These are phyloP conservation scores for Podarcis siculus DNA, from an alignment of 2,797 vertebrate genomes.

Conservation along the genomic window DNA sequence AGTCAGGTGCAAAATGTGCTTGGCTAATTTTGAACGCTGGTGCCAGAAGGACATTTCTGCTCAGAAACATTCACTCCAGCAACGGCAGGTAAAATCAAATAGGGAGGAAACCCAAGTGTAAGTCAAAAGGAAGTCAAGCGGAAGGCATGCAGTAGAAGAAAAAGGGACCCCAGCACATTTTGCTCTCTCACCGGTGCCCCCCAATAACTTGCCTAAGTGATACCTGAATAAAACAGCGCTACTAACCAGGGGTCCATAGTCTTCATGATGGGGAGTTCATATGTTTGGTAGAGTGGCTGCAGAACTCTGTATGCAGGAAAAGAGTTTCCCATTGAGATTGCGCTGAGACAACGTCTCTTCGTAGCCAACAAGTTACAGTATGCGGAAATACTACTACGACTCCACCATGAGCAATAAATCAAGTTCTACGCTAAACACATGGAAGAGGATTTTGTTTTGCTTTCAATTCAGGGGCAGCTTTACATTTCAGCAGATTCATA, in stretches of 20 bases:
- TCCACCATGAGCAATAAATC: neutral
- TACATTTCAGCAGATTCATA: neutral
- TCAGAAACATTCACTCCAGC: neutral
- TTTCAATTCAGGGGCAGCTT: neutral
- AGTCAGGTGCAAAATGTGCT: too few relatives aligned
- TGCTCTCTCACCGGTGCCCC: neutral
- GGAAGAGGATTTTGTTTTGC: neutral
- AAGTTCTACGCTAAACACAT: neutral
- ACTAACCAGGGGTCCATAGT: slow-evolving; percentile 11
- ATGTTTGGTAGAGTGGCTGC: neutral
- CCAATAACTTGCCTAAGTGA: neutral
- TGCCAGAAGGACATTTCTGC: neutral
- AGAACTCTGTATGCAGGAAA: slow-evolving; percentile 19
- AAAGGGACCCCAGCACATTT: neutral
- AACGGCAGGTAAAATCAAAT: neutral
- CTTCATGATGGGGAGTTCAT: neutral
- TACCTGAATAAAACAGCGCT: slow-evolving; percentile 24
- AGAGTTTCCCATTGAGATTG: neutral
- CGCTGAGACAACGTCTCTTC: neutral
- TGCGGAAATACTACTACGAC: neutral
- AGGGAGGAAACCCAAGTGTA: neutral
- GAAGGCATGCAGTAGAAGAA: neutral
- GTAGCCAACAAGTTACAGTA: slow-evolving; percentile 4
- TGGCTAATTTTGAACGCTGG: neutral
- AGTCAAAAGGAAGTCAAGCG: neutral